Evolutionary conservation across 2,113 vertebrate genomes (phyloP).

Genomic region (Harpagus bidentatus): DNA sequence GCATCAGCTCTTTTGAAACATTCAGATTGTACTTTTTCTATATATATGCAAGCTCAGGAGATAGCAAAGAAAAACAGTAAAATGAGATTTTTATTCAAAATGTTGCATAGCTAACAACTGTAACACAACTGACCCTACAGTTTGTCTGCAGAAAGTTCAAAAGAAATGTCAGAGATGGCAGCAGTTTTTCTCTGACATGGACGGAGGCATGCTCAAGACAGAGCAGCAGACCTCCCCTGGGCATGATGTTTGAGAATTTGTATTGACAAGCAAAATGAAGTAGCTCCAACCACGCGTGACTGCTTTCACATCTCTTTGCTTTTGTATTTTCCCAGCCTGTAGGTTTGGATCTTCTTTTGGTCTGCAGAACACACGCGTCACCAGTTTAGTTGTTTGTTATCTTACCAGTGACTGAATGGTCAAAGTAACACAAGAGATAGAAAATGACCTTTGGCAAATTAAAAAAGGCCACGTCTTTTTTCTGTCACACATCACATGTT

Average conservation of each 20-base stretch:
- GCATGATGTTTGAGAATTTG: slow-evolving; percentile 33
- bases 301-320: slow-evolving; percentile 24
- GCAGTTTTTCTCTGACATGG: neutral
- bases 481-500: neutral
- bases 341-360: slow-evolving; percentile 39
- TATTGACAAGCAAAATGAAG: slow-evolving; percentile 52
- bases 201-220: slow-evolving; percentile 25
- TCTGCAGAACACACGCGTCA: neutral
- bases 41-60: neutral
- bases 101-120: neutral
- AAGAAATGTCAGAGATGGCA: neutral
- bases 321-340: slow-evolving; percentile 33
- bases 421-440: neutral
- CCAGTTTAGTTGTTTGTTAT: neutral
- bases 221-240: slow-evolving; percentile 30
- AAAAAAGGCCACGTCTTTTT: neutral
- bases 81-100: slow-evolving; percentile 10
- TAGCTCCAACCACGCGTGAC: neutral
- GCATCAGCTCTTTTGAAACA: neutral
- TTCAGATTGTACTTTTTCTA: neutral
- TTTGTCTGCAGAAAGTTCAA: slow-evolving; percentile 38
- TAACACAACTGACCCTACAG: slow-evolving; percentile 5
- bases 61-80: neutral
- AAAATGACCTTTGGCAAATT: neutral
- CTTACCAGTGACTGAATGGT: neutral